Percentiles rank a stretch among this genome's conserved stretches.
Evolutionary conservation across 1,140 invertebrate species (phyloP).

Genomic region (Monochamus saltuarius): DNA sequence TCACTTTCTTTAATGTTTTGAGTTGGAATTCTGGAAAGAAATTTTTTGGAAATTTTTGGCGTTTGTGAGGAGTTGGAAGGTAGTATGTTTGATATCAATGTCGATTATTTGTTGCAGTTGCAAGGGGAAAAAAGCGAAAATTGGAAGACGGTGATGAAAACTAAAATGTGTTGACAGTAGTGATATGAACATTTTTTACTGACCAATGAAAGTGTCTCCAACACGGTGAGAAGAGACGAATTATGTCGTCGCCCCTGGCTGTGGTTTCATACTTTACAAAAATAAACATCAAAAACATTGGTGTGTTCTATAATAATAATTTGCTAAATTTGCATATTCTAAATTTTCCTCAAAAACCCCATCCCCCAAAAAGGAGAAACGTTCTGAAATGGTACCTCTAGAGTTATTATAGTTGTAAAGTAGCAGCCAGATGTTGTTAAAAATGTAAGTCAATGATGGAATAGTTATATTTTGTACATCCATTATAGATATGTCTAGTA

Average conservation of each 20-base stretch:
- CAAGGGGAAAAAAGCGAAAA: conserved; percentile 71
- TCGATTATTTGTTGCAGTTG: conserved; percentile 33
- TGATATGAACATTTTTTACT: conserved; percentile 38
- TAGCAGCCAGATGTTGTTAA: conserved; percentile 40
- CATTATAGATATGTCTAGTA: conserved; percentile 33
- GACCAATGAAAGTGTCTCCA: conserved; percentile 43
- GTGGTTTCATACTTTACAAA: conserved; percentile 42
- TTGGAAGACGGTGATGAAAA: conserved; percentile 61
- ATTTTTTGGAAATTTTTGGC: no score
- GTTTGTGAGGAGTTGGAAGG: no score
- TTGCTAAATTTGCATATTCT: conserved; percentile 14
- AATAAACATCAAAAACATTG: conserved; percentile 25
- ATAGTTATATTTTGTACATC: conserved; percentile 37
- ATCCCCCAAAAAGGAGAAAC: conserved; percentile 16
- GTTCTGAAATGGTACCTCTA: conserved; percentile 8
- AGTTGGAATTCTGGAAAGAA: no score
- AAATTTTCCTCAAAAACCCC: background rate
- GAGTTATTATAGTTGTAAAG: conserved; percentile 30
- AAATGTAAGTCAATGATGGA: conserved; percentile 32
- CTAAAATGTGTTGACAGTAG: conserved; percentile 31
- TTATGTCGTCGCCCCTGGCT: conserved; percentile 37
- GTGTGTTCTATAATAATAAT: conserved; percentile 12
- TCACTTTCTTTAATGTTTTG: no score
- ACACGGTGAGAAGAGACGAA: conserved; percentile 35
- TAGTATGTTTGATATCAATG: conserved; percentile 1